Evolutionary conservation across 2,888 invertebrate species (phyloP).

Genomic region (Eurytoma adleriae): DNA sequence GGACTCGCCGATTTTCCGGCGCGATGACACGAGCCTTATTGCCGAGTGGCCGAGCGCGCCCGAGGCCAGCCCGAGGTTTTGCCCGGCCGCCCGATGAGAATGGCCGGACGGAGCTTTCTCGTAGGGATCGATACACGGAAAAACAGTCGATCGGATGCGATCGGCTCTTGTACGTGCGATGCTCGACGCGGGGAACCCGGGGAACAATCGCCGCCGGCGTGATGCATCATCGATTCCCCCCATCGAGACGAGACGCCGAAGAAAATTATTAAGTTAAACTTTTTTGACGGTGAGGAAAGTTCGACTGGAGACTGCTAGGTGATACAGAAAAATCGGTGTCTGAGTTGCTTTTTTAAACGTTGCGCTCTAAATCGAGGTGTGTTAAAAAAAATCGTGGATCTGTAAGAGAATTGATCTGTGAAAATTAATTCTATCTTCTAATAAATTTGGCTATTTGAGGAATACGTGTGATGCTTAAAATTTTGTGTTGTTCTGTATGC

Average conservation of each 20-base stretch:
- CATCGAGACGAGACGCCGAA: background rate
- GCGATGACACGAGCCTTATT: conserved; percentile 47
- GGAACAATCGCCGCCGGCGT: background rate
- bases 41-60: background rate
- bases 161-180: background rate
- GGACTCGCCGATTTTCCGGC: conserved; percentile 57
- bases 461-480: too few relatives aligned
- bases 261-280: background rate
- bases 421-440: too few relatives aligned
- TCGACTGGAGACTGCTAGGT: too few relatives aligned
- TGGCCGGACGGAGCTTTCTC: conserved; percentile 24
- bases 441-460: too few relatives aligned
- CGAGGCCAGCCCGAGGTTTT: background rate
- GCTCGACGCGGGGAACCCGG: background rate
- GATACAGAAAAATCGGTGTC: too few relatives aligned
- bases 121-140: background rate
- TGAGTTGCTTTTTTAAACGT: too few relatives aligned
- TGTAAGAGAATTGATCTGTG: too few relatives aligned
- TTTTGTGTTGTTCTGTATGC: too few relatives aligned
- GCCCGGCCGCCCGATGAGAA: conserved; percentile 22
- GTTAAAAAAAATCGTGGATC: too few relatives aligned
- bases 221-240: conserved; percentile 1
- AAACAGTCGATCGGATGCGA: background rate
- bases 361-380: too few relatives aligned
- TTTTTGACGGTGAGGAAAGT: too few relatives aligned